A percentile compares a stretch with the other conserved stretches of the same genome.
Evolutionary conservation across 2,888 invertebrate species (phyloP).

Genomic region (Oxycera nigricornis): DNA sequence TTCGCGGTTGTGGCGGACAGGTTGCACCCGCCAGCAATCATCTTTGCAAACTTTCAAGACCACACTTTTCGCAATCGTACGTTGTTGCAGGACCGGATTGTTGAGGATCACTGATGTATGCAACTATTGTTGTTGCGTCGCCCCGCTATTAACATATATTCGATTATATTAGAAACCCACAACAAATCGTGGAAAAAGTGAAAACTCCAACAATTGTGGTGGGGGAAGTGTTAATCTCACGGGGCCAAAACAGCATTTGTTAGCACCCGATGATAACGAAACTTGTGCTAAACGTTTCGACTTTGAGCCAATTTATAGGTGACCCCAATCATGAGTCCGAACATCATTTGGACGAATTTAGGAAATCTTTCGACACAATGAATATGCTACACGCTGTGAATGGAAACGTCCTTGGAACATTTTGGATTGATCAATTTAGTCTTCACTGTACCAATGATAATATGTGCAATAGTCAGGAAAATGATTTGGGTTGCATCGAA

Average conservation of each 20-base stretch:
- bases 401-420: too few species aligned
- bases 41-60: slow-evolving; percentile 22
- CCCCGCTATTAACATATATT: not conserved
- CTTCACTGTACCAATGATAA: too few species aligned
- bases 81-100: not conserved
- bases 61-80: slow-evolving; percentile 2
- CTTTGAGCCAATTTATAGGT: not conserved
- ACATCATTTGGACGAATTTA: too few species aligned
- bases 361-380: too few species aligned
- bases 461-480: too few species aligned
- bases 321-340: too few species aligned
- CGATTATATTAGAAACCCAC: slow-evolving; percentile 2
- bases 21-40: not conserved
- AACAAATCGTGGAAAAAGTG: not conserved
- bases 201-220: not conserved
- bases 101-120: not conserved
- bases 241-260: not conserved
- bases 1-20: not conserved
- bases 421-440: too few species aligned
- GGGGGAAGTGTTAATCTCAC: not conserved
- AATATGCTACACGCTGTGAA: too few species aligned
- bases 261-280: not conserved
- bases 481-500: too few species aligned
- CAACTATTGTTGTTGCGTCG: not conserved
- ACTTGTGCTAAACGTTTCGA: slow-evolving; percentile 5